Conservation (phyloP, 2,113 vertebrate genomes). For the Calyptomena viridis region DNA sequence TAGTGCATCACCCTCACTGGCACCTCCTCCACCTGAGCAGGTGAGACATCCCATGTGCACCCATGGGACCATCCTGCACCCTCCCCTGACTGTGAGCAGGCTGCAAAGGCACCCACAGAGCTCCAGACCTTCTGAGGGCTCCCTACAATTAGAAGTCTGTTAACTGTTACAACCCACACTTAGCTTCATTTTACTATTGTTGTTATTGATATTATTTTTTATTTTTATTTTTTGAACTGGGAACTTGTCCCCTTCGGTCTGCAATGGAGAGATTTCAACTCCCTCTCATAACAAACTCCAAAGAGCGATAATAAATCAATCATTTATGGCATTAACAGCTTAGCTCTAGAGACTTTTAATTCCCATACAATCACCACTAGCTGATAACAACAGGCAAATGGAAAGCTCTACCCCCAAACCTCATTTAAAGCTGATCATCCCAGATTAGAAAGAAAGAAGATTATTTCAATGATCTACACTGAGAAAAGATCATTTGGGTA, state of each 20-base stretch:
- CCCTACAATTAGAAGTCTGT: background rate
- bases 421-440: slow-evolving; percentile 17
- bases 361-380: background rate
- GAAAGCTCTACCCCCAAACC: background rate
- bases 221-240: background rate
- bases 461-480: slow-evolving; percentile 37
- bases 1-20: background rate
- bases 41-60: rapidly evolving
- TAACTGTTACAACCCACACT: background rate
- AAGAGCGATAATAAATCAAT: background rate
- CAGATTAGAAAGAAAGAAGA: slow-evolving; percentile 38
- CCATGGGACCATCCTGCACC: background rate
- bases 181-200: background rate
- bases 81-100: too few species aligned
- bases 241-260: background rate
- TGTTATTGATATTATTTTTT: background rate
- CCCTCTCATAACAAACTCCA: background rate
- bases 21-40: background rate
- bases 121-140: background rate
- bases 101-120: background rate
- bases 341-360: background rate
- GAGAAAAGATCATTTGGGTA: slow-evolving; percentile 26
- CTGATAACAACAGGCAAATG: background rate
- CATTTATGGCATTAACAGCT: background rate
- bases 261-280: background rate